phyloP scores from a whole-genome alignment of 2,888 invertebrate genomes.

The Pristionchus mayeri region DNA sequence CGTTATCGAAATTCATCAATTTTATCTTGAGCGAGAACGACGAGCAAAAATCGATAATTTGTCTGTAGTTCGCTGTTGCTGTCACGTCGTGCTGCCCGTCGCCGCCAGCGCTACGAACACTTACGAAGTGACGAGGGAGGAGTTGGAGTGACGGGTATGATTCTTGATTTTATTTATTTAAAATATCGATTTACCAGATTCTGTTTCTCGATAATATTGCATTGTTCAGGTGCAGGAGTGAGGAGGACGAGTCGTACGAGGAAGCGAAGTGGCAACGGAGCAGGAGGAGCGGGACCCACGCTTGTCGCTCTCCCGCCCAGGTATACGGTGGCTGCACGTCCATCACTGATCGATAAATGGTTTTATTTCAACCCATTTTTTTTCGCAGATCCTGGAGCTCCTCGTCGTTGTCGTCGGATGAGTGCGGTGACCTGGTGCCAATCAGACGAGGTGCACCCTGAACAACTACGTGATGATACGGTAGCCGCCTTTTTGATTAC shows the following conservation, averaged over 20 bases:
- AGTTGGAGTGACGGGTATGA: not conserved
- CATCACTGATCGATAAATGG: not conserved
- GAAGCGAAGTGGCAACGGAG: not conserved
- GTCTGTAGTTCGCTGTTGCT: not conserved
- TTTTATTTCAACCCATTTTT: not conserved
- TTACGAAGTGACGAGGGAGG: constrained; percentile 28
- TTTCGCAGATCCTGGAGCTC: constrained; percentile 36
- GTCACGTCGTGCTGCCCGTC: constrained; percentile 40
- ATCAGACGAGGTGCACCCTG: constrained; percentile 30
- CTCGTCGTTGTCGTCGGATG: constrained; percentile 43
- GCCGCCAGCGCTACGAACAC: constrained; percentile 45
- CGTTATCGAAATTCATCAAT: no score
- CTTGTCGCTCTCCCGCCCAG: constrained; percentile 43
- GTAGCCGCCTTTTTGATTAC: no score
- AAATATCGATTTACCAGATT: not conserved
- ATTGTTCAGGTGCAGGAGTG: not conserved
- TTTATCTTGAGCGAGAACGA: no score
- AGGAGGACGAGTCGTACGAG: not conserved
- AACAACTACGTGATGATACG: no score
- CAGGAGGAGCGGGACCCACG: not conserved
- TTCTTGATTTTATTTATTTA: not conserved
- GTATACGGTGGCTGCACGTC: not conserved
- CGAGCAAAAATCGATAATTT: not conserved
- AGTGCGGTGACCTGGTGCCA: constrained; percentile 28
- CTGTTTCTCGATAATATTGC: not conserved